Evolutionary conservation across 2,797 vertebrate genomes (phyloP), one percentile per base, ranked within the genome.

Genomic region (Danio jaintianensis): DNA sequence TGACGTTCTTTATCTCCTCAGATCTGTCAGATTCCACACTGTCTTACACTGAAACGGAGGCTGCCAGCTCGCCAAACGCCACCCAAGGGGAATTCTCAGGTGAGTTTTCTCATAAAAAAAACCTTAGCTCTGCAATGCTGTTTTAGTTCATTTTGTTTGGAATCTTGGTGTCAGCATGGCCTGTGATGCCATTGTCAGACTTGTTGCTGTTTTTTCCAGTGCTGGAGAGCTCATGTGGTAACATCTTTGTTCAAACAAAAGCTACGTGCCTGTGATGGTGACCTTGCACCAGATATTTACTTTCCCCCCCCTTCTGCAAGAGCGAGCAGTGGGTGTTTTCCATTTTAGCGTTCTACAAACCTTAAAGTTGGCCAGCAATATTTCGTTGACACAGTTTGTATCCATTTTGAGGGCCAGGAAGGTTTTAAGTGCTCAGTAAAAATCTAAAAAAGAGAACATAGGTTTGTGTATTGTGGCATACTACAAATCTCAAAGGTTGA

Each of bases 21-120:
- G 96, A 97, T 95, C 96, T 97, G 84, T 98, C 97, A 82, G 97
- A 99, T 96, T 98, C 97, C 93, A 98, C 96, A 88, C 95, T 98
- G 96, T 98, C 97, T 93, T 99, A 99, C 97, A 99, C 97, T 98
- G 98, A 99, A 98, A 97, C 94, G 6, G 98, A 99, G 95, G 96
- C 96, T 88, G 95, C 95, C 88, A 95, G 94, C 93, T 97, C 96
- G 58, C 96, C 96, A 91, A 95, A 96, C 89, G 85, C 93, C 89
- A 95, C 94, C 56, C 95, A 94, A 3, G 95, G 96, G 91, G 96
- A 98, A 87, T 98, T 99, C 93, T 98, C 97, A 96, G 97, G 98
- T 99, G 91, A 89, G 93, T 90, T 18, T 48, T 42, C 43, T 22
- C 48, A 59, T 45, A 20, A 9, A 16, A 42, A 42, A 55, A n/a